Conservation (phyloP, 2,113 vertebrate genomes). For the Poeciliopsis occidentalis region DNA sequence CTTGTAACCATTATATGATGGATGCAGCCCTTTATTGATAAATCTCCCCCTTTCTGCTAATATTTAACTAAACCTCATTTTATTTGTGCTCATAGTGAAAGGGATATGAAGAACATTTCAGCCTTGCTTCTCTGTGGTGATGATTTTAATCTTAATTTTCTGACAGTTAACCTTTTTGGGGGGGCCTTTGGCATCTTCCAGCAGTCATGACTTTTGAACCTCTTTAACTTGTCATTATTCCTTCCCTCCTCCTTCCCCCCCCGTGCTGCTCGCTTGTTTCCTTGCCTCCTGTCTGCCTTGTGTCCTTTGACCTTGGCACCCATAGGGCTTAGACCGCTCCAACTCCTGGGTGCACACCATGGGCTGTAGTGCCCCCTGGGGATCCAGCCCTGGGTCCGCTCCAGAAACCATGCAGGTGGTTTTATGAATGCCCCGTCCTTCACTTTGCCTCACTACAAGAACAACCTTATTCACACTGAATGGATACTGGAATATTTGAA, state of each 20-base stretch:
- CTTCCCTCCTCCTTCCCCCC: slow-evolving; percentile 73
- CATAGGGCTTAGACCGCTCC: slow-evolving; percentile 99
- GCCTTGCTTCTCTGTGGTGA: slow-evolving; percentile 53
- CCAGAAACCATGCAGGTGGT: slow-evolving; percentile 98
- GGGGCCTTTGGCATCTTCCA: slow-evolving; percentile 53
- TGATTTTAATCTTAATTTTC: slow-evolving; percentile 51
- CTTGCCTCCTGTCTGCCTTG: slow-evolving; percentile 80
- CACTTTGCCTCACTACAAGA: slow-evolving; percentile 56
- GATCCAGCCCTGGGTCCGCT: slow-evolving; percentile 97
- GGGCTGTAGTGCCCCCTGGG: slow-evolving; percentile 98
- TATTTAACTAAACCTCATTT: slow-evolving; percentile 54
- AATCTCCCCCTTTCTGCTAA: slow-evolving; percentile 55
- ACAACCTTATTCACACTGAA: slow-evolving; percentile 50
- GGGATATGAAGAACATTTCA: slow-evolving; percentile 33
- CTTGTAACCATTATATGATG: slow-evolving; percentile 46
- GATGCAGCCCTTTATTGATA: slow-evolving; percentile 60
- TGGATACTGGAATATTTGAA: slow-evolving; percentile 64
- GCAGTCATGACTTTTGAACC: slow-evolving; percentile 72
- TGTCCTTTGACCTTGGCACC: slow-evolving; percentile 88
- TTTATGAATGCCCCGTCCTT: slow-evolving; percentile 76
- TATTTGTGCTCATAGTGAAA: slow-evolving; percentile 41
- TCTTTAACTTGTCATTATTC: slow-evolving; percentile 82
- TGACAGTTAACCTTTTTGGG: slow-evolving; percentile 60
- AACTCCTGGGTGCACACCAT: slow-evolving; percentile 99
- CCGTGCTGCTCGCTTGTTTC: slow-evolving; percentile 77